Percentiles rank a stretch among this genome's conserved stretches.
phyloP scores from a whole-genome alignment of 2,113 vertebrate genomes.

The Aleadryas rufinucha region DNA sequence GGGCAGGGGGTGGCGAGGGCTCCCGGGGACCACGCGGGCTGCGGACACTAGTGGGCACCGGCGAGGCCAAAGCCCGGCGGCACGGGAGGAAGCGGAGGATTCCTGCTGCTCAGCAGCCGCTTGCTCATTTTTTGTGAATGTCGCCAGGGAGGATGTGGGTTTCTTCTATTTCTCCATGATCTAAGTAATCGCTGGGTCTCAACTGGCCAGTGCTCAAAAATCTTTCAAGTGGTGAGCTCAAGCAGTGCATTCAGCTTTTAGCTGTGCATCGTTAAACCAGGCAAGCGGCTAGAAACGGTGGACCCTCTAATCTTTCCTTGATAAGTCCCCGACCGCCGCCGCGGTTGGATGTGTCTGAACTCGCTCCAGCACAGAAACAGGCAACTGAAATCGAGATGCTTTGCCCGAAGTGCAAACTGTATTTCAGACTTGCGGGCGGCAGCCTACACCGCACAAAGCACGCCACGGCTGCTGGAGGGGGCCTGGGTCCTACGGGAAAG shows the following conservation, averaged over 20 bases:
- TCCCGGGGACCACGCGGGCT: neutral
- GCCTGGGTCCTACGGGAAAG: neutral
- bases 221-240: neutral
- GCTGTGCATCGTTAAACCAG: neutral
- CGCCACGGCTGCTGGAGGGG: neutral
- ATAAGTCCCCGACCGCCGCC: neutral
- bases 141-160: constrained; percentile 46
- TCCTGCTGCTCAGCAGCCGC: neutral
- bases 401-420: neutral
- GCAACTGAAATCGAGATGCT: neutral
- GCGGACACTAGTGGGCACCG: neutral
- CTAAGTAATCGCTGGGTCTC: constrained; percentile 10
- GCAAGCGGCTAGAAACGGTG: neutral
- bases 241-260: neutral
- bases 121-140: constrained; percentile 10
- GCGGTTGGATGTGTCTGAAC: neutral
- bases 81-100: neutral
- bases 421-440: neutral
- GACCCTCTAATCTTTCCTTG: neutral
- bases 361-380: neutral
- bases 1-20: neutral
- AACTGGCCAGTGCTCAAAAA: neutral
- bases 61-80: neutral
- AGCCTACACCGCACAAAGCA: neutral
- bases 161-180: constrained; percentile 43